Conservation (phyloP, 2,113 vertebrate genomes). For the Gallinago media region DNA sequence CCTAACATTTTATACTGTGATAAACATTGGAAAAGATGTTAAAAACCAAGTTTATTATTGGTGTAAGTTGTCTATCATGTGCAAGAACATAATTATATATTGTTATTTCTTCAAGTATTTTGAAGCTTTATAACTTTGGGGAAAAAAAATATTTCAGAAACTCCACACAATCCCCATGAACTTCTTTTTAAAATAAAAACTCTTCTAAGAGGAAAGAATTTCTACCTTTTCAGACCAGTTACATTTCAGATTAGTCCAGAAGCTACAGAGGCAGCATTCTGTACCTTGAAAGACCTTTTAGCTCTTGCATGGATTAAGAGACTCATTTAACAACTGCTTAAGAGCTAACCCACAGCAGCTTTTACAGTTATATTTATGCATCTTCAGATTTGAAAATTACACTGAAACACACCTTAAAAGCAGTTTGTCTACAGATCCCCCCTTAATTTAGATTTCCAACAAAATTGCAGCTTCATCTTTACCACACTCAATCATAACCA, state of each 20-base stretch:
- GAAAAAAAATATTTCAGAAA: neutral
- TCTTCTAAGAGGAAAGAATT: neutral
- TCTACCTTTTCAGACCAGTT: neutral
- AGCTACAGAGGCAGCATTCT: neutral
- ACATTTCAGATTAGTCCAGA: neutral
- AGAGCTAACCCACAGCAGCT: neutral
- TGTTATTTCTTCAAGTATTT: neutral
- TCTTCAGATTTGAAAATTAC: neutral
- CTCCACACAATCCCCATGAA: neutral
- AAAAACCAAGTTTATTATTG: neutral
- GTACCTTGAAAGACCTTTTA: neutral
- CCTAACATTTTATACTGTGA: neutral
- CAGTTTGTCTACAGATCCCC: neutral
- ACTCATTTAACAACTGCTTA: neutral
- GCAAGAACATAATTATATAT: neutral
- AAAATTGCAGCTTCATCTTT: slow-evolving; percentile 2
- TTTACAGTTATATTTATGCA: neutral
- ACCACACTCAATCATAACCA: neutral
- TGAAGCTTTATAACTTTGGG: neutral
- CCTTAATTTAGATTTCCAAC: slow-evolving; percentile 6
- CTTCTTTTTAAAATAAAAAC: neutral
- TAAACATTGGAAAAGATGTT: neutral
- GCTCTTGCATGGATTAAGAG: neutral
- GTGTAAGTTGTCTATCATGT: neutral
- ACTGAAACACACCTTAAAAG: neutral